Evolutionary conservation across 2,797 vertebrate species (phyloP), one percentile per base, ranked within the genome.

Genomic region (Pelodytes ibericus): DNA sequence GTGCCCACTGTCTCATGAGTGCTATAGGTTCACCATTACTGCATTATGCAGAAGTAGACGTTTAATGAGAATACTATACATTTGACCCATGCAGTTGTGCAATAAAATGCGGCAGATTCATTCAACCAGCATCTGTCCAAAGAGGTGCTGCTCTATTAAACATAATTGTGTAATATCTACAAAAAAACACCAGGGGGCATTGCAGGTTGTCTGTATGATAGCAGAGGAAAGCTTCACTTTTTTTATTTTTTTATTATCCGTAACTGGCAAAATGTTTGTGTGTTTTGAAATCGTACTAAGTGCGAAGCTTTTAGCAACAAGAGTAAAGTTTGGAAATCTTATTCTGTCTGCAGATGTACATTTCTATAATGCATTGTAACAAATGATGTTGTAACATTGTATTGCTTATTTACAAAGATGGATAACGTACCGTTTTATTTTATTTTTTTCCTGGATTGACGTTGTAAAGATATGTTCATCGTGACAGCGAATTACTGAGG

Each of bases 321-420:
- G n/a, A n/a, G n/a, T n/a, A n/a, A n/a, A 24, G 56, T 47, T 68
- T 58, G 33, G 56, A 75, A 74, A 74, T 67, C 72, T 74, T 67
- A 58, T 67, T 66, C 61, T 41, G 51, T 44, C 3, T 44, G 31
- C 10, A n/a, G n/a, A n/a, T n/a, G n/a, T n/a, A n/a, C n/a, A n/a
- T n/a, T n/a, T n/a, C n/a, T n/a, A n/a, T n/a, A n/a, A n/a, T n/a
- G n/a, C n/a, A n/a, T n/a, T n/a, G n/a, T n/a, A n/a, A n/a, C n/a
- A n/a, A n/a, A n/a, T n/a, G n/a, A n/a, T n/a, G n/a, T n/a, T n/a
- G n/a, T n/a, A n/a, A n/a, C n/a, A n/a, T n/a, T n/a, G n/a, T n/a
- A n/a, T n/a, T n/a, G n/a, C n/a, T n/a, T n/a, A n/a, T n/a, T n/a
- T n/a, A n/a, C n/a, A n/a, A n/a, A n/a, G n/a, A n/a, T n/a, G n/a